Conservation (phyloP, 2,888 invertebrate genomes). For the Spatulosminthurus flaviceps region DNA sequence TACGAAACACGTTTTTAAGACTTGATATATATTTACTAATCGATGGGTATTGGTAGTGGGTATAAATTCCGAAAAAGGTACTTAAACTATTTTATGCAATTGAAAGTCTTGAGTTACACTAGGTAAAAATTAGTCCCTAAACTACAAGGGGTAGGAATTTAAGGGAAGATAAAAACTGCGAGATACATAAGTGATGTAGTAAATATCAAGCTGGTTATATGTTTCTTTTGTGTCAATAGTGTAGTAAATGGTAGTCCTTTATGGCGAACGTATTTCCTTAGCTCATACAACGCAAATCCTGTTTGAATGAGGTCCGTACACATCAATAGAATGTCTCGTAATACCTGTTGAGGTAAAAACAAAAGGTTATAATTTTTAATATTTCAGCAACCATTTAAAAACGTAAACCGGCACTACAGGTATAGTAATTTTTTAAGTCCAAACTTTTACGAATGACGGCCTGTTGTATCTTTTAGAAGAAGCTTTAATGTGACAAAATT, state of each 20-base stretch:
- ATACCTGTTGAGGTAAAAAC: conserved; percentile 66
- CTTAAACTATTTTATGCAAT: too few species aligned
- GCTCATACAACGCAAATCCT: conserved; percentile 69
- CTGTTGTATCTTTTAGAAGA: too few species aligned
- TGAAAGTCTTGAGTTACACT: too few species aligned
- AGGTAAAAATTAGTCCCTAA: too few species aligned
- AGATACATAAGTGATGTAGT: conserved; percentile 56
- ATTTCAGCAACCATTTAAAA: neutral
- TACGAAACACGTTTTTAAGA: too few species aligned
- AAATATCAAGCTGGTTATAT: conserved; percentile 64
- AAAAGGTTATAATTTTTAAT: neutral
- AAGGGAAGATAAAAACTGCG: conserved; percentile 27
- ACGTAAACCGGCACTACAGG: too few species aligned
- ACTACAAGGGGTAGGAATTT: neutral
- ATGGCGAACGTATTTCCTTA: conserved; percentile 64
- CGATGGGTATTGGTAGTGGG: too few species aligned
- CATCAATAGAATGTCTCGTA: conserved; percentile 76
- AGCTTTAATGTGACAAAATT: too few species aligned
- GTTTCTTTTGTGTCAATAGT: conserved; percentile 66
- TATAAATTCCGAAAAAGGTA: too few species aligned
- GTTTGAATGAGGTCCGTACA: conserved; percentile 74
- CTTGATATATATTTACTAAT: too few species aligned
- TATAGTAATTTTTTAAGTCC: too few species aligned
- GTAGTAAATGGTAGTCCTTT: conserved; percentile 65
- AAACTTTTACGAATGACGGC: too few species aligned